Evolutionary conservation across 2,113 vertebrate species (phyloP).

Genomic region (Oceanites oceanicus): DNA sequence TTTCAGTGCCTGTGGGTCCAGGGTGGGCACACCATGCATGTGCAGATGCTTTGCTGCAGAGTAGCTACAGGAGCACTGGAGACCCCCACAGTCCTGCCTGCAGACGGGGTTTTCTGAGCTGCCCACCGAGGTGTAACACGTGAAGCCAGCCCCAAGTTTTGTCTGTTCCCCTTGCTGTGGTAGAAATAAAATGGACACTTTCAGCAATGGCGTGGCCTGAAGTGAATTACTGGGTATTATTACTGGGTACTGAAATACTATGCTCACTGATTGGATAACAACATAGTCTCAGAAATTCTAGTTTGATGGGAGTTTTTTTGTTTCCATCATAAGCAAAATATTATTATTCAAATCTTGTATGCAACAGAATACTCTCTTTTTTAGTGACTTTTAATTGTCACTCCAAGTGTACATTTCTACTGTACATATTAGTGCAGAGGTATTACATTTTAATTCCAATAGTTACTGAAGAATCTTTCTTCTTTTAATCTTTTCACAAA

Average conservation of each 20-base stretch:
- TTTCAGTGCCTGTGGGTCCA: neutral
- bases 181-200: neutral
- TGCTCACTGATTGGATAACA: neutral
- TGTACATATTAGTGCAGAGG: neutral
- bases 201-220: neutral
- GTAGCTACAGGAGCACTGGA: neutral
- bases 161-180: neutral
- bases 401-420: neutral
- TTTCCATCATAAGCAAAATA: neutral
- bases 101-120: neutral
- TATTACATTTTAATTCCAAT: neutral
- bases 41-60: neutral
- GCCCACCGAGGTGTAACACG: accelerated
- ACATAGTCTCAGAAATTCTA: neutral
- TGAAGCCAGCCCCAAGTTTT: neutral
- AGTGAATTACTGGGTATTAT: neutral
- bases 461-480: neutral
- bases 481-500: neutral
- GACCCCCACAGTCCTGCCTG: accelerated
- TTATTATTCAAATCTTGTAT: neutral
- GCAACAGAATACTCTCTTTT: neutral
- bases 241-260: neutral
- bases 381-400: neutral
- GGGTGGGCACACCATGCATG: neutral
- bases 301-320: neutral